Evolutionary conservation across 2,113 vertebrate species (phyloP), one percentile per base, ranked within the genome.

Genomic region (Neofelis nebulosa): DNA sequence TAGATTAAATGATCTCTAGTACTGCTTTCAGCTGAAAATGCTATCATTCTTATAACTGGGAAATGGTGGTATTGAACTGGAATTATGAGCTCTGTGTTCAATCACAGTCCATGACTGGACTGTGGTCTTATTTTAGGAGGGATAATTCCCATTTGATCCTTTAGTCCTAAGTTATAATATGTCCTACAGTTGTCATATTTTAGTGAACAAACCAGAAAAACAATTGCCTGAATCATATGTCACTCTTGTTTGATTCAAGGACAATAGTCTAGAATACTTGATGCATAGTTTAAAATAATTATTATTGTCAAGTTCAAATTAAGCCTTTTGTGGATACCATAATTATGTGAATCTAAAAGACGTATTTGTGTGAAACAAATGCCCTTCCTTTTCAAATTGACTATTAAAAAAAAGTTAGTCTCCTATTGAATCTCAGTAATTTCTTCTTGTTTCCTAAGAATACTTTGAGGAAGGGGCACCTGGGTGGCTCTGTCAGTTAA

Each of bases 231-330:
- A 92, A 78, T 95, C 50, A 65, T 81, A 65, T n/a, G 3, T 73
- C 89, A 95, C 16, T 80, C 55, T 71, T 90, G 5, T 81, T 78
- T 21, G 95, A 18, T 84, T 41, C 45, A 73, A 96, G 84, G 45
- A 27, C 57, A 97, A 50, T 76, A 84, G 18, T n/a, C 52, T 79
- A 85, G 13, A 97, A 73, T 69, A 71, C 33, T 96, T 97, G 94
- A 93, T 45, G 82, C 80, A 79, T 45, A 92, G 83, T 74, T 96
- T 90, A 94, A 97, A 98, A 94, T 97, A 95, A 97, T 97, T 92
- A 94, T 94, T 84, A 92, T 97, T 96, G 76, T 96, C 80, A 96
- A 85, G 78, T 90, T 98, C 73, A 87, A 73, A 95, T 96, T 95
- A 97, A 92, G 80, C 73, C 38, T 96, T 91, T 79, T 90, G 55